Evolutionary conservation across 2,113 vertebrate species (phyloP).

Genomic region (Alosa alosa): DNA sequence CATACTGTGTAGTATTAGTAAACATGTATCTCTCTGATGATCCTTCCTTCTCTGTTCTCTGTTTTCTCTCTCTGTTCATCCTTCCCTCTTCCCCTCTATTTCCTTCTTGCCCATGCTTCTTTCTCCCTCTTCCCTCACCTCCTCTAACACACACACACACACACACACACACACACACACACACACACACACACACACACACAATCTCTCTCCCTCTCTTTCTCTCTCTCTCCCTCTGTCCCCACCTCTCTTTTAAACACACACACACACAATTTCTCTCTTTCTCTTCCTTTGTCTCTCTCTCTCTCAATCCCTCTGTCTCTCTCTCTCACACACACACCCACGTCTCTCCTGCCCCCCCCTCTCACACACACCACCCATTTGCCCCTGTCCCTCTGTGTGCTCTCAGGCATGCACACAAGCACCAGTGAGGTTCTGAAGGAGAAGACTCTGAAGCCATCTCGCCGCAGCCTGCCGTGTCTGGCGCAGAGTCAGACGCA

Average conservation of each 20-base stretch:
- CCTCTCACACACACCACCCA: not conserved
- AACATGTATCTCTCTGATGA: not conserved
- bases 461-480: constrained; percentile 92
- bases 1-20: not conserved
- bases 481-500: constrained; percentile 89
- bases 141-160: not conserved
- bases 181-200: too few relatives aligned
- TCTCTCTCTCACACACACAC: too few relatives aligned
- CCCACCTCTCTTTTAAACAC: too few relatives aligned
- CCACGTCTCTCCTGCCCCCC: not conserved
- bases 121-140: too few relatives aligned
- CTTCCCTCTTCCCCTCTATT: not conserved
- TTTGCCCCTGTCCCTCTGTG: not conserved
- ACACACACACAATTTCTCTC: too few relatives aligned
- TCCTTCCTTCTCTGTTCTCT: not conserved
- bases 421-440: constrained; percentile 94
- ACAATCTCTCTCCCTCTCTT: not conserved
- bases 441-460: constrained; percentile 87
- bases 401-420: constrained; percentile 86
- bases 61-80: not conserved
- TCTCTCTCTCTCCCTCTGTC: not conserved
- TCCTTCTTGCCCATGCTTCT: not conserved
- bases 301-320: not conserved
- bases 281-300: not conserved
- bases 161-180: too few relatives aligned